A percentile compares a stretch with the other conserved stretches of the same genome.
Conservation (phyloP, 2,113 vertebrate genomes). For the Epinephelus fuscoguttatus region DNA sequence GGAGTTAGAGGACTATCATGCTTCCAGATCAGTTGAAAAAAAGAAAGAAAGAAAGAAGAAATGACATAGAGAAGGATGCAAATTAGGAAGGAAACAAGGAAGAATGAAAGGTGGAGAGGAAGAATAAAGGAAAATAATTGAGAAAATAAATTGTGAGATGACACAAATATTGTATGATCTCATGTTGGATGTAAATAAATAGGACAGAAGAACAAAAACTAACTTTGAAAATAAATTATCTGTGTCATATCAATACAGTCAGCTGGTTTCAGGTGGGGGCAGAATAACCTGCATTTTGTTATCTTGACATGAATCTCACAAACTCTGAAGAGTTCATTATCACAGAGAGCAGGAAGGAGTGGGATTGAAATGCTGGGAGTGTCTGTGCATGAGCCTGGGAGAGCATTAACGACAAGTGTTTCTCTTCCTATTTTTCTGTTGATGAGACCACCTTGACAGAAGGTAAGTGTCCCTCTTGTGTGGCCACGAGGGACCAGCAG, state of each 20-base stretch:
- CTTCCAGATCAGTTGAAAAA: neutral
- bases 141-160: too few species aligned
- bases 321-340: constrained; percentile 10
- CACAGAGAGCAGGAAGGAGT: neutral
- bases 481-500: neutral
- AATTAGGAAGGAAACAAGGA: too few species aligned
- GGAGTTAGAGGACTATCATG: neutral
- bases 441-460: constrained; percentile 23
- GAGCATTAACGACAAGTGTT: constrained; percentile 17
- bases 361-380: neutral
- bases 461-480: constrained; percentile 20
- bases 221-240: neutral
- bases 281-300: neutral
- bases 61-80: neutral
- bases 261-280: neutral
- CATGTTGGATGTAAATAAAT: too few species aligned
- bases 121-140: neutral
- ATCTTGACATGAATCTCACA: neutral
- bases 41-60: neutral
- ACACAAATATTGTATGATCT: too few species aligned
- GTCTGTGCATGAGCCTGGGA: neutral
- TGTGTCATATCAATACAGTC: neutral
- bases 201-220: neutral
- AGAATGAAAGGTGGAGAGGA: neutral
- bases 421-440: constrained; percentile 15